Evolutionary conservation across 2,797 vertebrate genomes (phyloP).

Genomic region (Tinamus major): DNA sequence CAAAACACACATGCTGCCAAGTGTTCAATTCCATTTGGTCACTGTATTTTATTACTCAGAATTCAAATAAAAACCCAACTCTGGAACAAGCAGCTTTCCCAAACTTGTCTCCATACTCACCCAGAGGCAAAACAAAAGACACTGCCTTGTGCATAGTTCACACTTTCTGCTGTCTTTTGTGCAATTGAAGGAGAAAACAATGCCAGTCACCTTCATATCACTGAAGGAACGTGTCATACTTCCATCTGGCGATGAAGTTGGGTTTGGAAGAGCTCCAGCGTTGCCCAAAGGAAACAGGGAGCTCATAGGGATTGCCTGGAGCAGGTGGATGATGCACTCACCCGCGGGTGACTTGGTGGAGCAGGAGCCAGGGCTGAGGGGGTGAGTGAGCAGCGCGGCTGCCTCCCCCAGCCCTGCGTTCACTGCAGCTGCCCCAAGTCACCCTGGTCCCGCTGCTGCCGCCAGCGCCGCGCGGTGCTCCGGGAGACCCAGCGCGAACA

Average conservation of each 20-base stretch:
- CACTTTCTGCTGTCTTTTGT: neutral
- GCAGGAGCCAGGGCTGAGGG: neutral
- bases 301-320: neutral
- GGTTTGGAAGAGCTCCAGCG: neutral
- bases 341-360: neutral
- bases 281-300: accelerated
- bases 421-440: neutral
- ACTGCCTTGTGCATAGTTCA: neutral
- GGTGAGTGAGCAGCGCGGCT: neutral
- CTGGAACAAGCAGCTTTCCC: neutral
- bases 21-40: neutral
- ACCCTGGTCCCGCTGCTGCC: neutral
- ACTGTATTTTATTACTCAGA: neutral
- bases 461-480: neutral
- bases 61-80: neutral
- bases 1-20: neutral
- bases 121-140: neutral
- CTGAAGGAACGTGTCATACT: neutral
- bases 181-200: neutral
- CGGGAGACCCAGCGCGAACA: neutral
- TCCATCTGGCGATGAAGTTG: neutral
- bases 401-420: neutral
- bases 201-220: neutral
- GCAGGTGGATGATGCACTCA: accelerated
- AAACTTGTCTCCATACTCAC: neutral